phyloP scores from a whole-genome alignment of 2,797 vertebrate genomes.

The Acipenser oxyrinchus region DNA sequence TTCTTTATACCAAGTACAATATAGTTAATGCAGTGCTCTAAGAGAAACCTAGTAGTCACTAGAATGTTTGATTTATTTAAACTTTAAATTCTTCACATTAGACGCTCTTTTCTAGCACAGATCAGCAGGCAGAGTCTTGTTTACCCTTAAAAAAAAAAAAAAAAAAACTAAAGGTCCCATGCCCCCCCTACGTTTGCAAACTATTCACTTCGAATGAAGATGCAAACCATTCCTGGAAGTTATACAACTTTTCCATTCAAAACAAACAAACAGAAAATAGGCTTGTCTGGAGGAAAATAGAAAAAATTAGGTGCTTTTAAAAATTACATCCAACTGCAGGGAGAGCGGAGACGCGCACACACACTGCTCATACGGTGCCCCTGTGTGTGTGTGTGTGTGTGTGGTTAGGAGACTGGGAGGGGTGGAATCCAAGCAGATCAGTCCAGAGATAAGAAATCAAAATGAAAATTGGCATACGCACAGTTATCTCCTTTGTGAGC shows the following conservation, averaged over 20 bases:
- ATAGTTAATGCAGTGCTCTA: conserved; percentile 91
- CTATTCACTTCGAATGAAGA: conserved; percentile 7
- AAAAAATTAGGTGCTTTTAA: conserved; percentile 37
- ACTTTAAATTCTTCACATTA: conserved; percentile 62
- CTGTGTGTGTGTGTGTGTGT: background rate
- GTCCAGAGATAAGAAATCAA: conserved; percentile 64
- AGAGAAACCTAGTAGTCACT: conserved; percentile 85
- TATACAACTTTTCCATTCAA: conserved; percentile 45
- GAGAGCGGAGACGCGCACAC: conserved; percentile 12
- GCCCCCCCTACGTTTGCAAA: conserved; percentile 42
- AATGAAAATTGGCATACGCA: conserved; percentile 81
- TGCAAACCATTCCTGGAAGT: conserved; percentile 32
- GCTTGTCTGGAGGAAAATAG: conserved; percentile 57
- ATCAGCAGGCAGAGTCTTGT: conserved; percentile 90
- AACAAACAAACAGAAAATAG: conserved; percentile 60
- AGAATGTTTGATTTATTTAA: conserved; percentile 52
- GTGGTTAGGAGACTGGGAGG: conserved; percentile 3
- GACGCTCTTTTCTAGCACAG: conserved; percentile 85
- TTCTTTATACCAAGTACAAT: conserved; percentile 93
- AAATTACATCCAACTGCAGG: conserved; percentile 23
- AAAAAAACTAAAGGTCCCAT: conserved; percentile 40
- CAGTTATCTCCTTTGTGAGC: conserved; percentile 75
- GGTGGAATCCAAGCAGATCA: conserved; percentile 57
- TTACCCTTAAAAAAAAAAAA: conserved; percentile 68
- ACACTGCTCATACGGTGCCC: conserved; percentile 20